phyloP scores from a whole-genome alignment of 92 coral and sea anemone genomes.

The Epizoanthus ramosus region DNA sequence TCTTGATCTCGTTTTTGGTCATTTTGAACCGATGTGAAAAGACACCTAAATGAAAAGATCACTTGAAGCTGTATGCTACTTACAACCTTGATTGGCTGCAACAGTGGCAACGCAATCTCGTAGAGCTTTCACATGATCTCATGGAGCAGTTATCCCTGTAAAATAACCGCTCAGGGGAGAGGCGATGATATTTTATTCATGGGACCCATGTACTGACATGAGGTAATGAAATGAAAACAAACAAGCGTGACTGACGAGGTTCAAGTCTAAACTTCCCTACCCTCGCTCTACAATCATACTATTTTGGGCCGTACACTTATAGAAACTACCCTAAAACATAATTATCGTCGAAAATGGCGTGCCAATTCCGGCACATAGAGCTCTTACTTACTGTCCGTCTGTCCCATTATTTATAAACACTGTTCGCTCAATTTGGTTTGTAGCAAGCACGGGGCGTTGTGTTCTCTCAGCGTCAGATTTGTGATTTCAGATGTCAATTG shows the following conservation, averaged over 20 bases:
- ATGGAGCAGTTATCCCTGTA: background rate
- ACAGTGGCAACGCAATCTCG: background rate
- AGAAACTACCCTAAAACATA: no score
- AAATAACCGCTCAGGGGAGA: background rate
- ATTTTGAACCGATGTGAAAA: no score
- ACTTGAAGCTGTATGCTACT: no score
- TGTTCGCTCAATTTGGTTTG: background rate
- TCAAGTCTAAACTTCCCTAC: background rate
- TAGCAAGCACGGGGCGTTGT: background rate
- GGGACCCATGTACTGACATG: background rate
- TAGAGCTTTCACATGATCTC: slow-evolving; percentile 1
- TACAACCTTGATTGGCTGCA: background rate
- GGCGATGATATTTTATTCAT: background rate
- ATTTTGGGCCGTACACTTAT: background rate
- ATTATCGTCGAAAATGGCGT: no score
- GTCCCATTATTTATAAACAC: background rate
- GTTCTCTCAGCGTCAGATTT: background rate
- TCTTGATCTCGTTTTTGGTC: no score
- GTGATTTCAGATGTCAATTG: background rate
- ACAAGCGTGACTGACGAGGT: background rate
- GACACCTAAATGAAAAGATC: no score
- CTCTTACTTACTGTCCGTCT: no score
- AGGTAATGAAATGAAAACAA: slow-evolving; percentile 7
- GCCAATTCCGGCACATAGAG: background rate
- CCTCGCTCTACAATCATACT: background rate